Percentiles rank a stretch among this genome's conserved stretches.
phyloP scores from a whole-genome alignment of 2,113 vertebrate species.

The Climacteris rufus region DNA sequence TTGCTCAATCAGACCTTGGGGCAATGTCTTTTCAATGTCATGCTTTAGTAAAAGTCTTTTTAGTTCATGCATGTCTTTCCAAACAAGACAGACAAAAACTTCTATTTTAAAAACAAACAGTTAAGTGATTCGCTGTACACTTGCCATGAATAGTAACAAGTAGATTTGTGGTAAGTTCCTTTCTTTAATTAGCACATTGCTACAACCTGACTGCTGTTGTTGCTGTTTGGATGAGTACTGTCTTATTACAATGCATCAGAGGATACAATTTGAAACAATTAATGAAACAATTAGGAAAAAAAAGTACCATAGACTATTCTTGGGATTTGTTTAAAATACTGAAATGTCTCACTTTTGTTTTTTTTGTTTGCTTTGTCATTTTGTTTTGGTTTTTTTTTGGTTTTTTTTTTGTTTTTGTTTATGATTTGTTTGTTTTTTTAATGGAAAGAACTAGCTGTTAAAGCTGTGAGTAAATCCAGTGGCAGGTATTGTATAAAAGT shows the following conservation, averaged over 20 bases:
- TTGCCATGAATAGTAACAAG: slow-evolving; percentile 65
- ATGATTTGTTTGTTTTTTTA: neutral
- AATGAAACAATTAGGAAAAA: neutral
- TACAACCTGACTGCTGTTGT: slow-evolving; percentile 14
- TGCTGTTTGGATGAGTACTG: neutral
- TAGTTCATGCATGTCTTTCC: slow-evolving; percentile 15
- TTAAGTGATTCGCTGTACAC: slow-evolving; percentile 56
- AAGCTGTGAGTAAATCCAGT: neutral
- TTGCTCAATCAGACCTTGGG: slow-evolving; percentile 37
- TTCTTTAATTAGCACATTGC: slow-evolving; percentile 62
- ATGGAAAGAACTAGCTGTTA: neutral
- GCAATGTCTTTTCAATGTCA: slow-evolving; percentile 62
- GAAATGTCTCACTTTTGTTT: neutral
- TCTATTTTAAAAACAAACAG: slow-evolving; percentile 66
- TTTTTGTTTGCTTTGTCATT: too few relatives aligned
- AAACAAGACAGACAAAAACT: slow-evolving; percentile 50
- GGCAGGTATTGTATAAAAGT: neutral
- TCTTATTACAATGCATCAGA: neutral
- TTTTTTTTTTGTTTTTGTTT: neutral
- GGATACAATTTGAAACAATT: neutral
- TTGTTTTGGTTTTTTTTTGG: too few relatives aligned
- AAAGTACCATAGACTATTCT: neutral
- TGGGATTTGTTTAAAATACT: neutral
- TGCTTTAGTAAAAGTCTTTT: slow-evolving; percentile 62
- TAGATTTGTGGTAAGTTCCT: slow-evolving; percentile 5